Evolutionary conservation across 2,888 invertebrate species (phyloP).

Genomic region (Boloria selene): DNA sequence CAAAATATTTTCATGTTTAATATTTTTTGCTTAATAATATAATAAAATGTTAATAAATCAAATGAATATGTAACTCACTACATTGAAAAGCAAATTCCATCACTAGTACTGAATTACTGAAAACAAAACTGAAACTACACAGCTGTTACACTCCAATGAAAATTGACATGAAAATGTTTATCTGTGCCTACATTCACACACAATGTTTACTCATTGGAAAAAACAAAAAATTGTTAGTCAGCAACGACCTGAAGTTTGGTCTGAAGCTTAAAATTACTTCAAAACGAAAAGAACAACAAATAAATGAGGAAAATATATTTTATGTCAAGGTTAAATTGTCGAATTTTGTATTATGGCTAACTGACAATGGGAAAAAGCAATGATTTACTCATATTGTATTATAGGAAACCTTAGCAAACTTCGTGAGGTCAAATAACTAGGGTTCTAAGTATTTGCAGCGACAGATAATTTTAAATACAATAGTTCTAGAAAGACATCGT

Average conservation of each 20-base stretch:
- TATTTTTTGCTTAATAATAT: background rate
- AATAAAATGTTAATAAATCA: background rate
- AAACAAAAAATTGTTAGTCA: conserved; percentile 43
- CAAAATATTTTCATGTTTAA: background rate
- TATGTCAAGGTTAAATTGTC: conserved; percentile 54
- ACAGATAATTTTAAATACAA: background rate
- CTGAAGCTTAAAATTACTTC: conserved; percentile 43
- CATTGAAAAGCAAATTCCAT: conserved; percentile 67
- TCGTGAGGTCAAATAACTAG: conserved; percentile 55
- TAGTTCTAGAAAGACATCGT: conserved; percentile 7
- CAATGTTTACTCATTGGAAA: conserved; percentile 41
- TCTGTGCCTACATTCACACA: conserved; percentile 67
- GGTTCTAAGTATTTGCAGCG: background rate
- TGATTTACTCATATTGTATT: background rate
- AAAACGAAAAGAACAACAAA: conserved; percentile 46
- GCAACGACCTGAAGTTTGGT: conserved; percentile 62
- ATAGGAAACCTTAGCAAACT: conserved; percentile 53
- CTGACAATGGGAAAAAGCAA: background rate
- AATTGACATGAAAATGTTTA: conserved; percentile 49
- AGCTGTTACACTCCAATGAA: conserved; percentile 68
- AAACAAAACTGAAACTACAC: conserved; percentile 38
- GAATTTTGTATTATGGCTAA: conserved; percentile 31
- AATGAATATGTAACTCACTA: conserved; percentile 53
- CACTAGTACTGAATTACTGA: conserved; percentile 37
- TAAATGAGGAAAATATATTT: conserved; percentile 43